These are phyloP conservation scores for Propithecus perrieri DNA, from an alignment of 2,797 vertebrate species.

Conservation along the genomic window DNA sequence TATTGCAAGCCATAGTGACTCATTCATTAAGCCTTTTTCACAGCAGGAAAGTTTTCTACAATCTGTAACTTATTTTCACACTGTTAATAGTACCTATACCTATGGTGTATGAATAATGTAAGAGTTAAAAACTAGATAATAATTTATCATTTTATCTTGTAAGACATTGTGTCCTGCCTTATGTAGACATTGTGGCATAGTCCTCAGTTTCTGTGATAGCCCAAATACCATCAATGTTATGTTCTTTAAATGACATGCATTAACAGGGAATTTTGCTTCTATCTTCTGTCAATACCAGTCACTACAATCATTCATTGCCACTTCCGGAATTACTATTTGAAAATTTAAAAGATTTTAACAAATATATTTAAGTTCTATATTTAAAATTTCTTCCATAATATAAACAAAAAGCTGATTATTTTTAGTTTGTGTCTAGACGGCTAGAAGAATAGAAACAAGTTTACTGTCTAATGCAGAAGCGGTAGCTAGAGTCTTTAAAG, in stretches of 20 bases:
- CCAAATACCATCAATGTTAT: neutral
- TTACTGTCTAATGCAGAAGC: conserved; percentile 38
- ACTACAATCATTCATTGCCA: neutral
- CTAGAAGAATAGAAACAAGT: conserved; percentile 2
- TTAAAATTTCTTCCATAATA: neutral
- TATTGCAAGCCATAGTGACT: neutral
- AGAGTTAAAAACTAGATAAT: neutral
- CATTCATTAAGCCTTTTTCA: neutral
- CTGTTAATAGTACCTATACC: neutral
- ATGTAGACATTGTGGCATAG: neutral
- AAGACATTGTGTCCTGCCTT: neutral
- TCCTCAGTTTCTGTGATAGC: neutral
- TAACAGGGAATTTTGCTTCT: neutral
- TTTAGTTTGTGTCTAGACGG: neutral
- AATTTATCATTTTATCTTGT: neutral
- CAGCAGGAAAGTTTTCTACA: neutral
- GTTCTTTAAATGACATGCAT: neutral
- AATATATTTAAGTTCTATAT: neutral
- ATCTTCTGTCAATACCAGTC: neutral
- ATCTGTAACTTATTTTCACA: neutral
- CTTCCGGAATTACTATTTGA: neutral
- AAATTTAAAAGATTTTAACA: conserved; percentile 33
- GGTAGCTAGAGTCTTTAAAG: neutral
- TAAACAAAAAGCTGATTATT: neutral
- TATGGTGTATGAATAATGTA: neutral